phyloP scores from a whole-genome alignment of 2,888 invertebrate species.

The Geotrupes spiniger region DNA sequence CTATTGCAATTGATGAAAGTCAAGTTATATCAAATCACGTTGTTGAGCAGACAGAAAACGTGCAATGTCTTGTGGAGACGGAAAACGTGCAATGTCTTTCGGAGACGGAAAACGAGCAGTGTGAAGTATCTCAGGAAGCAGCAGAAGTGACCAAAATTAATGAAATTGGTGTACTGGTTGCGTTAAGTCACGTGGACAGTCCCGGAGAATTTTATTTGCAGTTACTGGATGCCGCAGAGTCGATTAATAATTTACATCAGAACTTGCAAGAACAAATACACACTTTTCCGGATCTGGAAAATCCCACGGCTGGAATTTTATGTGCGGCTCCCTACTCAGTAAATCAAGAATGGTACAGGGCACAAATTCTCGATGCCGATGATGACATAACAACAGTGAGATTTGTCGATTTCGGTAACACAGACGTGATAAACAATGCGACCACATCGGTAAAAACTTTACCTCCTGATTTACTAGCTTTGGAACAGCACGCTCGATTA shows the following conservation, averaged over 20 bases:
- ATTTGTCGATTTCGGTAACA: conserved; percentile 78
- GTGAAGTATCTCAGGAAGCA: conserved; percentile 7
- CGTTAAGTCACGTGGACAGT: conserved; percentile 70
- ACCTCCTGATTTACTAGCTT: conserved; percentile 57
- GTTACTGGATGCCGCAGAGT: conserved; percentile 56
- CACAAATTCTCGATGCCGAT: conserved; percentile 78
- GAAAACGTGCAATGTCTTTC: conserved; percentile 17
- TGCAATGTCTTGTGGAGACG: conserved; percentile 11
- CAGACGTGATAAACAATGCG: conserved; percentile 67
- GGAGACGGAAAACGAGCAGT: conserved; percentile 8
- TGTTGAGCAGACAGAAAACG: conserved; percentile 5
- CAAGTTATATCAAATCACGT: not conserved
- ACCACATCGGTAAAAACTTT: conserved; percentile 61
- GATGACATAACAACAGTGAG: conserved; percentile 72
- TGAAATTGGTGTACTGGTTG: conserved; percentile 53
- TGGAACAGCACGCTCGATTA: conserved; percentile 59
- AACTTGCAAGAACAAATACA: conserved; percentile 60
- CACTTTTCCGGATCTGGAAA: conserved; percentile 54
- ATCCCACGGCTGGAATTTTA: conserved; percentile 59
- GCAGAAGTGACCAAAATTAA: not conserved
- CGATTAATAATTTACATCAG: conserved; percentile 61
- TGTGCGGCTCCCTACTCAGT: conserved; percentile 78
- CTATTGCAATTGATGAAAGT: not conserved
- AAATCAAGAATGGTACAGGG: conserved; percentile 90
- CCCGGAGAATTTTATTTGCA: conserved; percentile 77